Evolutionary conservation across 2,888 invertebrate genomes (phyloP).

Genomic region (Morpho achilles): DNA sequence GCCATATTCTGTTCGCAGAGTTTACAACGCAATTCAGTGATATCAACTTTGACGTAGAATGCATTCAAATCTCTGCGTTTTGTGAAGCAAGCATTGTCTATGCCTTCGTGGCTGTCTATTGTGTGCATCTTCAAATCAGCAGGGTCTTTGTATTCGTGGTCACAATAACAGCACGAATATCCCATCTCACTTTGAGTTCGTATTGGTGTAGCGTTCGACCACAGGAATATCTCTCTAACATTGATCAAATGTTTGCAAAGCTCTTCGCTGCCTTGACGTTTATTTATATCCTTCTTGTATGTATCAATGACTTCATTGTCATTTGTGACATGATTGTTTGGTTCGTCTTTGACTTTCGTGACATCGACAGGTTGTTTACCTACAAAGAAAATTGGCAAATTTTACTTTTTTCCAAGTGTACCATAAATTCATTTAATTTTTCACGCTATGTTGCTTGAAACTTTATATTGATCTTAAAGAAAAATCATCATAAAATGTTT

Average conservation of each 20-base stretch:
- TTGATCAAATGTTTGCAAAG: constrained; percentile 43
- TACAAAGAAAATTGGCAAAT: constrained; percentile 10
- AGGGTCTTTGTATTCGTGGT: constrained; percentile 34
- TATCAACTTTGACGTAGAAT: constrained; percentile 47
- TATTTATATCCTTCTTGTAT: background rate
- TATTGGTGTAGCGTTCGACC: constrained; percentile 51
- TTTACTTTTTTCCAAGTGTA: constrained; percentile 1
- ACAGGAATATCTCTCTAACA: constrained; percentile 38
- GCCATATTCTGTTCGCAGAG: constrained; percentile 37
- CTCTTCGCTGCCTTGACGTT: constrained; percentile 26
- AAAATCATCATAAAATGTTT: too few species aligned
- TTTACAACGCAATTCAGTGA: constrained; percentile 36
- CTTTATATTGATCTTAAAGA: too few species aligned
- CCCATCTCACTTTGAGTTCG: constrained; percentile 40
- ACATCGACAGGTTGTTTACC: constrained; percentile 1
- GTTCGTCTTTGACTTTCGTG: constrained; percentile 1
- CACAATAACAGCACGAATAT: constrained; percentile 45
- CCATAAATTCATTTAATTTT: too few species aligned
- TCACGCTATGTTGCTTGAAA: too few species aligned
- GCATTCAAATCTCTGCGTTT: constrained; percentile 38
- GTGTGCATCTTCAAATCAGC: constrained; percentile 44
- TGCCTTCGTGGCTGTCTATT: constrained; percentile 32
- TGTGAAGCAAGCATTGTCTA: constrained; percentile 37
- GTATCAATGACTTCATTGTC: background rate
- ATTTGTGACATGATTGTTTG: background rate